Percentiles rank a stretch among this genome's conserved stretches.
Evolutionary conservation across 1,140 invertebrate species (phyloP).

Genomic region (Nasonia giraulti): DNA sequence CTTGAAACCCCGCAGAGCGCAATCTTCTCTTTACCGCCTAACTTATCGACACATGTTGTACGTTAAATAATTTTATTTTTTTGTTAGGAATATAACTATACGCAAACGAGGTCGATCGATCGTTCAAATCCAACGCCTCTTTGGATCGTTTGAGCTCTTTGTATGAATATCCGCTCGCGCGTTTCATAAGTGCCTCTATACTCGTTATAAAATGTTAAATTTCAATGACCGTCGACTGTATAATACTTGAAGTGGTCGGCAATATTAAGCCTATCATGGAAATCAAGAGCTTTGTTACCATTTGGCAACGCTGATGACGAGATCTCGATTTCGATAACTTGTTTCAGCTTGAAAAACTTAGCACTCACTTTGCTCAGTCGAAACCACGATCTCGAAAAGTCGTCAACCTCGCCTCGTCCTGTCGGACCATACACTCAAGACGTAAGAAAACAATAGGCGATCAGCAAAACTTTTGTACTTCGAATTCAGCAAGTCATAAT

Average conservation of each 20-base stretch:
- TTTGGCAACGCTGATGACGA: neutral
- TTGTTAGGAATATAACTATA: slow-evolving; percentile 33
- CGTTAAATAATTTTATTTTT: slow-evolving; percentile 32
- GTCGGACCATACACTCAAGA: neutral
- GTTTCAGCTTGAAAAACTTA: neutral
- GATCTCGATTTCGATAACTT: neutral
- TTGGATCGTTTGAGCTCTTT: slow-evolving; percentile 19
- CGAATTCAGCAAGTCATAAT: slow-evolving; percentile 36
- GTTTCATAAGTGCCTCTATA: neutral
- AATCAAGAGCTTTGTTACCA: neutral
- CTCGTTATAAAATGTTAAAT: slow-evolving; percentile 15
- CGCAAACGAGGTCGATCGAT: slow-evolving; percentile 17
- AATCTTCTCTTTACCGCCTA: slow-evolving; percentile 26
- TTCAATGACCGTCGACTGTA: neutral
- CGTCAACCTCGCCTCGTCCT: neutral
- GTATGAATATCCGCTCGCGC: neutral
- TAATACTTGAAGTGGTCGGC: neutral
- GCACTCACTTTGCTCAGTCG: neutral
- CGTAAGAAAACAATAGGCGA: slow-evolving; percentile 4
- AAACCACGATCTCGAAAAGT: neutral
- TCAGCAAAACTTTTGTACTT: slow-evolving; percentile 46
- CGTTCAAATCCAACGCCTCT: slow-evolving; percentile 13
- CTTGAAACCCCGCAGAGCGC: neutral
- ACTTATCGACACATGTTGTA: slow-evolving; percentile 18
- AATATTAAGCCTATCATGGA: slow-evolving; percentile 4